Percentiles rank a stretch among this genome's conserved stretches.
phyloP scores from a whole-genome alignment of 2,113 vertebrate genomes.

The Antigone vipio region DNA sequence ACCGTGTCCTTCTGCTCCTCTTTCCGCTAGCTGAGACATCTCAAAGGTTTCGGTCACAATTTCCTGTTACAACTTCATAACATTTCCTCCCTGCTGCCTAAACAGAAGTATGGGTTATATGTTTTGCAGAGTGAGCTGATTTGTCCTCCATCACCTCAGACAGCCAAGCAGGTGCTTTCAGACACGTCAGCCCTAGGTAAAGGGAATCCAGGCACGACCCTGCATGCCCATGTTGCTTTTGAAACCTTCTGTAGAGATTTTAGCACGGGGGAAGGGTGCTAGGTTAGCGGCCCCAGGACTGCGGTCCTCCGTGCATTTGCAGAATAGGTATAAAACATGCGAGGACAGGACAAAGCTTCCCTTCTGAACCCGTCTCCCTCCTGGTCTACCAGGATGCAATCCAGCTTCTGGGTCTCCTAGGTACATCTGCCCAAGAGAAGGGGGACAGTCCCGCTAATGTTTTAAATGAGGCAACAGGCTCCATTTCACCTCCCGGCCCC shows the following conservation, averaged over 20 bases:
- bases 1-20: background rate
- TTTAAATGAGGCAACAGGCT: background rate
- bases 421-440: background rate
- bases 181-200: background rate
- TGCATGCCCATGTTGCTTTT: background rate
- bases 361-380: background rate
- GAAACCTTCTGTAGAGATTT: background rate
- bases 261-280: background rate
- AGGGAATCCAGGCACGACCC: background rate
- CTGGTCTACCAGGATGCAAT: background rate
- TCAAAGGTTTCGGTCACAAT: background rate
- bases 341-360: background rate
- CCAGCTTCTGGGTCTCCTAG: background rate
- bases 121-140: background rate
- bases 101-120: background rate
- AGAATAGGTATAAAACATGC: rapidly evolving
- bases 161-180: background rate
- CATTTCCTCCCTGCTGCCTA: background rate
- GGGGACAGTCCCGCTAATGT: background rate
- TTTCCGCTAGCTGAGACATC: background rate
- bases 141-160: background rate
- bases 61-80: background rate
- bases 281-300: background rate
- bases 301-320: background rate
- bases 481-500: background rate